A percentile compares a stretch with the other conserved stretches of the same genome.
Conservation (phyloP, 1,140 invertebrate species). For the Bactericera cockerelli region DNA sequence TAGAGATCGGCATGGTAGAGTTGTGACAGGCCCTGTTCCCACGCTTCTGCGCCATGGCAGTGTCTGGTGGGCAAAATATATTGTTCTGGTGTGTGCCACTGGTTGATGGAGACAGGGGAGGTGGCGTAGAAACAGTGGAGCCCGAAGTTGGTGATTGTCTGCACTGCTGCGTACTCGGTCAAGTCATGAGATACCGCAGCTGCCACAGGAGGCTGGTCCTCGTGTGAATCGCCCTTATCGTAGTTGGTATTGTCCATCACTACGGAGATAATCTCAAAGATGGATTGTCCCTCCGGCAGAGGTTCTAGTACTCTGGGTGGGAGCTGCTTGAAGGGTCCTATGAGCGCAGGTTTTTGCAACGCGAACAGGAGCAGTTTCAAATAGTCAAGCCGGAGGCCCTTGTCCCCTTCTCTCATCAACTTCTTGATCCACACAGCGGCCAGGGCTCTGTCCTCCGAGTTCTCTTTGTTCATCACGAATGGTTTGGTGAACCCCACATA, state of each 20-base stretch:
- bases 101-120: background rate
- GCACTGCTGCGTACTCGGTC: background rate
- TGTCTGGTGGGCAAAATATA: background rate
- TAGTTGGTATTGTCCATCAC: background rate
- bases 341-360: background rate
- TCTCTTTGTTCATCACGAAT: background rate
- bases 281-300: background rate
- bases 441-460: background rate
- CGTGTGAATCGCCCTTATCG: background rate
- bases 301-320: background rate
- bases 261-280: background rate
- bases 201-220: background rate
- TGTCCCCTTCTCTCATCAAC: background rate
- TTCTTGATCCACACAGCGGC: background rate
- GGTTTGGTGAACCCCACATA: background rate
- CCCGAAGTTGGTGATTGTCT: background rate
- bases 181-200: background rate
- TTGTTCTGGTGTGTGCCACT: background rate
- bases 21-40: background rate
- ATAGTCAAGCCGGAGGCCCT: background rate
- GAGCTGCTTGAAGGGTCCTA: background rate
- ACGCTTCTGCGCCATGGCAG: background rate
- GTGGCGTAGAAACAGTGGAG: background rate
- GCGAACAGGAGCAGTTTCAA: background rate
- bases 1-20: background rate